Evolutionary conservation across 2,113 vertebrate species (phyloP).

Genomic region (Ginglymostoma cirratum): DNA sequence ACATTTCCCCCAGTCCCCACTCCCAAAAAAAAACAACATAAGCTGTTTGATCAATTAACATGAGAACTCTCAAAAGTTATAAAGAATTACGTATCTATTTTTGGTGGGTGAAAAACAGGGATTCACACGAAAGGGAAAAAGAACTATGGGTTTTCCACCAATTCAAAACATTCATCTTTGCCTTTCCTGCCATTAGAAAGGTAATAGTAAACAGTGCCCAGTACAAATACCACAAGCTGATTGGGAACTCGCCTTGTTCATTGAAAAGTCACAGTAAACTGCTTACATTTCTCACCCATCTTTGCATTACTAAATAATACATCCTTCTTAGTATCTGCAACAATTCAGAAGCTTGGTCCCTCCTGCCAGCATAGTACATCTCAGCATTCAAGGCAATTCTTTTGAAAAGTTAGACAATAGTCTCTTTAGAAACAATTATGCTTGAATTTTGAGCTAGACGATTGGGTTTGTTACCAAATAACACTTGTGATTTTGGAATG

Average conservation of each 20-base stretch:
- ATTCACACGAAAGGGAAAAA: background rate
- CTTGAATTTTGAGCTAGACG: slow-evolving; percentile 35
- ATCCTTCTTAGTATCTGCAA: background rate
- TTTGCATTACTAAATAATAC: background rate
- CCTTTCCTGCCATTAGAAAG: background rate
- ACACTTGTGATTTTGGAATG: slow-evolving; percentile 39
- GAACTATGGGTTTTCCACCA: background rate
- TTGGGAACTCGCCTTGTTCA: background rate
- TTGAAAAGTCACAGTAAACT: background rate
- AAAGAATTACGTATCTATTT: background rate
- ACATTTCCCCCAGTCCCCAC: background rate
- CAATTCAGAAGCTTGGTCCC: background rate
- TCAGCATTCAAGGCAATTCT: slow-evolving; percentile 17
- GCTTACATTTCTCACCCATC: background rate
- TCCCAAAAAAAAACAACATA: background rate
- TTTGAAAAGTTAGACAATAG: slow-evolving; percentile 48
- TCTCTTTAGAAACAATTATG: slow-evolving; percentile 52
- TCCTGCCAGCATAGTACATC: background rate
- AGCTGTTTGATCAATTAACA: background rate
- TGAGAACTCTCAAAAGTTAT: background rate
- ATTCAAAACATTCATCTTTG: background rate
- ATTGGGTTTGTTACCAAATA: slow-evolving; percentile 31
- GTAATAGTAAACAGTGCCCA: background rate
- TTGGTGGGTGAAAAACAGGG: background rate
- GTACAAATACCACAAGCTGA: background rate